phyloP scores from a whole-genome alignment of 2,797 vertebrate genomes.

The Epinephelus coioides region DNA sequence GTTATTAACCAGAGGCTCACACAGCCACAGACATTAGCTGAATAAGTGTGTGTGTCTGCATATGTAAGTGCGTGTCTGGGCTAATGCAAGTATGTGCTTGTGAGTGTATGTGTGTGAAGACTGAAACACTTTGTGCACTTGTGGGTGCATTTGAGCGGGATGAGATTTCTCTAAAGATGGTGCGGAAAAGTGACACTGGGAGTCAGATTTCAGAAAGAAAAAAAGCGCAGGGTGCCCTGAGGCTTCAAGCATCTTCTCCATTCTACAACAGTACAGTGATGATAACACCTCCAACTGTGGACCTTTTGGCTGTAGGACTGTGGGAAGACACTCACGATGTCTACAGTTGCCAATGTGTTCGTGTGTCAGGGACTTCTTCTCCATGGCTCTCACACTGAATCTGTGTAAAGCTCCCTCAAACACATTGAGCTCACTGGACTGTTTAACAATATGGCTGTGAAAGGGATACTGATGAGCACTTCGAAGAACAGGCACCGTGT shows the following conservation, averaged over 20 bases:
- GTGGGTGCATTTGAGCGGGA: slow-evolving; percentile 23
- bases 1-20: slow-evolving; percentile 68
- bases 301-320: slow-evolving; percentile 8
- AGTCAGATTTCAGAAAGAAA: slow-evolving; percentile 31
- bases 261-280: slow-evolving; percentile 4
- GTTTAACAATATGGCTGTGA: slow-evolving; percentile 64
- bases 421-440: slow-evolving; percentile 47
- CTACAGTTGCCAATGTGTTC: slow-evolving; percentile 51
- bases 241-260: slow-evolving; percentile 20
- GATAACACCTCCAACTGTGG: slow-evolving; percentile 25
- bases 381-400: slow-evolving; percentile 51
- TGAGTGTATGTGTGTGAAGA: slow-evolving; percentile 24
- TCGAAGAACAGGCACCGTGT: slow-evolving; percentile 53
- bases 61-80: slow-evolving; percentile 49
- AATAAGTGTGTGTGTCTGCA: slow-evolving; percentile 58
- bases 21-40: slow-evolving; percentile 52
- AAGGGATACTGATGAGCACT: slow-evolving; percentile 70
- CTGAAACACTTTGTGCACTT: background rate
- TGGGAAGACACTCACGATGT: slow-evolving; percentile 12
- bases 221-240: slow-evolving; percentile 5
- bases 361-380: slow-evolving; percentile 47
- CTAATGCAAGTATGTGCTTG: slow-evolving; percentile 29
- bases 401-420: slow-evolving; percentile 58
- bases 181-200: slow-evolving; percentile 11
- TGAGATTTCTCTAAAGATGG: slow-evolving; percentile 42